Evolutionary conservation across 2,888 invertebrate genomes (phyloP).

Genomic region (Patella pellucida): DNA sequence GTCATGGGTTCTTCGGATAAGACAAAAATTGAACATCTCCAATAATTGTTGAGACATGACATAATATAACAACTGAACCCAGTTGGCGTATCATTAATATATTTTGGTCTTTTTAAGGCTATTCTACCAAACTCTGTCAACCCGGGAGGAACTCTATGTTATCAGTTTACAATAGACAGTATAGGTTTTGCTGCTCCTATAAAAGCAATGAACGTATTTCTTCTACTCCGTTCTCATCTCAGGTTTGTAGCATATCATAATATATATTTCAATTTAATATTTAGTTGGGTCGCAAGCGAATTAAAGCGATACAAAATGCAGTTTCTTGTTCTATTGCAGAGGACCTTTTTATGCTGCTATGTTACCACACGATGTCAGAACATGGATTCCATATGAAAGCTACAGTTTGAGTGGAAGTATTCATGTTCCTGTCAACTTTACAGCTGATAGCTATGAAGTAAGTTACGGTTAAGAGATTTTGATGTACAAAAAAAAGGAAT

Average conservation of each 20-base stretch:
- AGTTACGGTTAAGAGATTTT: background rate
- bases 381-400: slow-evolving; percentile 30
- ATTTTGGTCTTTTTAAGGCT: background rate
- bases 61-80: too few relatives aligned
- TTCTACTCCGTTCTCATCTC: slow-evolving; percentile 14
- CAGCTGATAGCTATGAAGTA: slow-evolving; percentile 24
- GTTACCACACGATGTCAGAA: slow-evolving; percentile 23
- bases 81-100: too few relatives aligned
- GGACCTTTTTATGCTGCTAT: slow-evolving; percentile 23
- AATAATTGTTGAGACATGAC: too few relatives aligned
- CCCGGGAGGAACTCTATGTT: slow-evolving; percentile 20
- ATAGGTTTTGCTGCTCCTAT: slow-evolving; percentile 35
- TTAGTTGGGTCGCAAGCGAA: background rate
- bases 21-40: too few relatives aligned
- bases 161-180: slow-evolving; percentile 26
- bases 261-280: background rate
- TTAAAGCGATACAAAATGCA: background rate
- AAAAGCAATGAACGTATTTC: slow-evolving; percentile 23
- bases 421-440: slow-evolving; percentile 5
- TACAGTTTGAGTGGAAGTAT: slow-evolving; percentile 12
- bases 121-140: slow-evolving; percentile 12
- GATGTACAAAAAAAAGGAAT: too few relatives aligned
- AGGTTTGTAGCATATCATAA: slow-evolving; percentile 13
- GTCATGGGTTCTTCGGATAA: too few relatives aligned
- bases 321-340: background rate